phyloP scores from a whole-genome alignment of 2,113 vertebrate species.

The Nycticryphes semicollaris region DNA sequence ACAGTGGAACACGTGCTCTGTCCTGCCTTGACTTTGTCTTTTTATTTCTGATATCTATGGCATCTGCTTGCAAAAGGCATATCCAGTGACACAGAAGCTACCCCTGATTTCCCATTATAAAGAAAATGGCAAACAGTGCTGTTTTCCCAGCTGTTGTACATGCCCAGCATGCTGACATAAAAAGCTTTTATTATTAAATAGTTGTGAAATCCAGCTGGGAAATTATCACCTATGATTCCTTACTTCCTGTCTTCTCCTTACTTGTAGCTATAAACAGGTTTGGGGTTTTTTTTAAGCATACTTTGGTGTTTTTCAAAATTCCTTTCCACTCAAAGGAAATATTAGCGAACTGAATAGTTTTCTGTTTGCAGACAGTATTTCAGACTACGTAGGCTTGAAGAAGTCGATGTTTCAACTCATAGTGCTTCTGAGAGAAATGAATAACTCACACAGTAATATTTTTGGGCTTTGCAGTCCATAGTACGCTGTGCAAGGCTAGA shows the following conservation, averaged over 20 bases:
- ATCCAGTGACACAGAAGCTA: slow-evolving; percentile 1
- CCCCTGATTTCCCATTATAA: slow-evolving; percentile 20
- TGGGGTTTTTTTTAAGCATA: not conserved
- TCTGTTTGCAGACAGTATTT: not conserved
- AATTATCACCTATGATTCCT: slow-evolving; percentile 52
- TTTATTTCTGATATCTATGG: not conserved
- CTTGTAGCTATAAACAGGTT: slow-evolving; percentile 45
- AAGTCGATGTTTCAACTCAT: not conserved
- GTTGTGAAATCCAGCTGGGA: slow-evolving; percentile 57
- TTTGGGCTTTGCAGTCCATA: not conserved
- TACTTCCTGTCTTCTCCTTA: slow-evolving; percentile 34
- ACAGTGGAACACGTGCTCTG: not conserved
- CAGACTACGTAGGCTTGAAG: not conserved
- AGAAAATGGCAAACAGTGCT: slow-evolving; percentile 26
- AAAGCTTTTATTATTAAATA: slow-evolving; percentile 50
- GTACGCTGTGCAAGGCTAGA: not conserved
- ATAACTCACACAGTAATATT: not conserved
- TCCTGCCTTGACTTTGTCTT: not conserved
- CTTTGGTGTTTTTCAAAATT: not conserved
- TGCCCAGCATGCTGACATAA: not conserved
- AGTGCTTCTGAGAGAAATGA: not conserved
- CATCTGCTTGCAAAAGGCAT: slow-evolving; percentile 57
- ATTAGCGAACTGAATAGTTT: not conserved
- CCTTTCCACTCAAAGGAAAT: not conserved
- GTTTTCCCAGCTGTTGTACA: slow-evolving; percentile 64